Percentiles rank a stretch among this genome's conserved stretches.
Conservation (phyloP, 2,888 invertebrate species). For the Tenthredo scrophulariae region DNA sequence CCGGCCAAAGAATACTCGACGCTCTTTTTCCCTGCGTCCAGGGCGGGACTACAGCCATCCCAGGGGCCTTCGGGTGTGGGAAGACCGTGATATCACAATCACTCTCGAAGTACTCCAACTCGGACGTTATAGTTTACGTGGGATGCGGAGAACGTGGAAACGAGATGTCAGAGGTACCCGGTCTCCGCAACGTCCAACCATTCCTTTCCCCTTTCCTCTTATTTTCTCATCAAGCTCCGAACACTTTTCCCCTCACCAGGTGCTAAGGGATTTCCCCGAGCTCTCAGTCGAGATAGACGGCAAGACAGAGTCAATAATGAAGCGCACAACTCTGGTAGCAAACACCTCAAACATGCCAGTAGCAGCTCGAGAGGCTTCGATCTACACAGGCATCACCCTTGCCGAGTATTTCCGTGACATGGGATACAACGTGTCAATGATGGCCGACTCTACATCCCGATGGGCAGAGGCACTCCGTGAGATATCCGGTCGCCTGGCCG, state of each 20-base stretch:
- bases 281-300: slow-evolving; percentile 85
- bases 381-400: slow-evolving; percentile 98
- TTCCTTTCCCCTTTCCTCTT: neutral
- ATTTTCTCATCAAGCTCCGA: neutral
- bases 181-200: neutral
- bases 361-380: slow-evolving; percentile 99
- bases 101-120: slow-evolving; percentile 86
- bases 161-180: slow-evolving; percentile 85
- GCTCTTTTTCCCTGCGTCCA: slow-evolving; percentile 98
- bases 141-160: slow-evolving; percentile 88
- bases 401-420: slow-evolving; percentile 99
- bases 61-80: slow-evolving; percentile 90
- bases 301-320: slow-evolving; percentile 85
- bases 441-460: slow-evolving; percentile 89
- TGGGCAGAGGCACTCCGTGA: slow-evolving; percentile 90
- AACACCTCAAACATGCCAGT: slow-evolving; percentile 95
- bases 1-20: slow-evolving; percentile 98
- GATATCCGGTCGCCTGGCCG: slow-evolving; percentile 98
- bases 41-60: slow-evolving; percentile 89
- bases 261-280: slow-evolving; percentile 83
- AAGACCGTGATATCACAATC: slow-evolving; percentile 88
- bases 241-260: slow-evolving; percentile 57
- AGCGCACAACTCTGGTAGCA: slow-evolving; percentile 85
- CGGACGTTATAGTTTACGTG: slow-evolving; percentile 87
- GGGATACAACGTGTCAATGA: slow-evolving; percentile 98